Conservation (phyloP, 2,797 vertebrate genomes). For the Melanotaenia nigrans region DNA sequence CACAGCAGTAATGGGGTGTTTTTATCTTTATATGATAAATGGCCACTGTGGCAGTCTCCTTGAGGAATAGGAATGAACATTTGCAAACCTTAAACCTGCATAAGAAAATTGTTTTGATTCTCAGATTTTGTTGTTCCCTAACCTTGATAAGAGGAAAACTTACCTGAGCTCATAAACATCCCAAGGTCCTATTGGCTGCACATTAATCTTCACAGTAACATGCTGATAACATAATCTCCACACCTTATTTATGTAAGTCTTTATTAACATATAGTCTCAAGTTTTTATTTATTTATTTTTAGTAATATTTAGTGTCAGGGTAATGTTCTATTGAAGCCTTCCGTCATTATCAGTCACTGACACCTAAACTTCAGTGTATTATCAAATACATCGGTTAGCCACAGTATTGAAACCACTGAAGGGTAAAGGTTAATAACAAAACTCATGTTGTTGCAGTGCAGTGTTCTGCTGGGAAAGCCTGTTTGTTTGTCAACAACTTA, state of each 20-base stretch:
- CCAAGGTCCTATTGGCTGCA: not conserved
- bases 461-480: not conserved
- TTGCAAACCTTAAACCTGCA: not conserved
- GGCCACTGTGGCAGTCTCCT: no score
- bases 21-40: no score
- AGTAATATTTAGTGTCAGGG: not conserved
- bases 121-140: not conserved
- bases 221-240: constrained; percentile 9
- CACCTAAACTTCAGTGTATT: not conserved
- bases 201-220: not conserved
- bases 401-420: not conserved
- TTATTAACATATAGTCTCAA: not conserved
- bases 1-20: no score
- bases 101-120: constrained; percentile 1
- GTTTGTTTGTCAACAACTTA: not conserved
- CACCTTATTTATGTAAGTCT: not conserved
- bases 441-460: not conserved
- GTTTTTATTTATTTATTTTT: not conserved
- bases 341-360: not conserved
- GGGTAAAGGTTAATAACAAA: not conserved
- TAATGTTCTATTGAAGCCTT: not conserved
- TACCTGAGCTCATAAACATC: not conserved
- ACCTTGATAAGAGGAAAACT: not conserved
- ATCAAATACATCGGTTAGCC: not conserved
- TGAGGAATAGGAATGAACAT: not conserved